Evolutionary conservation across 1,140 invertebrate species (phyloP).

Genomic region (Macrotrachela quadricornifera): DNA sequence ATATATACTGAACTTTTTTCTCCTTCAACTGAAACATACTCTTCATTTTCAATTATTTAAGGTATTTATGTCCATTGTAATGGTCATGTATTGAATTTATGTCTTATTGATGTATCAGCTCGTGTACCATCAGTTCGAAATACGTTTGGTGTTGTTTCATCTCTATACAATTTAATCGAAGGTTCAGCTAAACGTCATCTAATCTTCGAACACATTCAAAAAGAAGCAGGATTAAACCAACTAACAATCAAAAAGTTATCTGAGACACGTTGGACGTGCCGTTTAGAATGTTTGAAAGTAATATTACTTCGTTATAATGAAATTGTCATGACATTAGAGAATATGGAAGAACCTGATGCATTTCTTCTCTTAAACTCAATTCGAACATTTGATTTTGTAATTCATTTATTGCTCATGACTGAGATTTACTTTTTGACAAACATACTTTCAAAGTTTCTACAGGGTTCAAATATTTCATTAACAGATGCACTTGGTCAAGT

Average conservation of each 20-base stretch:
- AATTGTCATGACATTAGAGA: not conserved
- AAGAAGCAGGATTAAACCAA: not conserved
- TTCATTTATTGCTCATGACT: not conserved
- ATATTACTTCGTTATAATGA: not conserved
- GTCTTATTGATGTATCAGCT: not conserved
- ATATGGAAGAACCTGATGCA: not conserved
- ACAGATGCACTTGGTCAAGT: too few relatives aligned
- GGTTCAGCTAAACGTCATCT: slow-evolving; percentile 1
- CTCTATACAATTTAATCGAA: slow-evolving; percentile 1
- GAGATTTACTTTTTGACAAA: not conserved
- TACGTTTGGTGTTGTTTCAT: not conserved
- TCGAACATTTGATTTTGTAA: not conserved
- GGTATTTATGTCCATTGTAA: not conserved
- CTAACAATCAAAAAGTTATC: not conserved
- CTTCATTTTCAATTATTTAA: too few relatives aligned
- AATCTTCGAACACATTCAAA: slow-evolving; percentile 3
- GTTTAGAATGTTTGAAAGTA: not conserved
- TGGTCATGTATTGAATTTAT: not conserved
- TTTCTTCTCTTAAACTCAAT: not conserved
- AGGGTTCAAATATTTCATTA: not conserved
- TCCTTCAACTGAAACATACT: too few relatives aligned
- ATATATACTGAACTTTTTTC: too few relatives aligned
- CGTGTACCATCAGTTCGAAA: not conserved
- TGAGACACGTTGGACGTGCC: slow-evolving; percentile 1
- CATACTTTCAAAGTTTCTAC: not conserved